Percentiles rank a stretch among this genome's conserved stretches.
Conservation (phyloP, 2,888 invertebrate genomes). For the Leptura quadrifasciata region DNA sequence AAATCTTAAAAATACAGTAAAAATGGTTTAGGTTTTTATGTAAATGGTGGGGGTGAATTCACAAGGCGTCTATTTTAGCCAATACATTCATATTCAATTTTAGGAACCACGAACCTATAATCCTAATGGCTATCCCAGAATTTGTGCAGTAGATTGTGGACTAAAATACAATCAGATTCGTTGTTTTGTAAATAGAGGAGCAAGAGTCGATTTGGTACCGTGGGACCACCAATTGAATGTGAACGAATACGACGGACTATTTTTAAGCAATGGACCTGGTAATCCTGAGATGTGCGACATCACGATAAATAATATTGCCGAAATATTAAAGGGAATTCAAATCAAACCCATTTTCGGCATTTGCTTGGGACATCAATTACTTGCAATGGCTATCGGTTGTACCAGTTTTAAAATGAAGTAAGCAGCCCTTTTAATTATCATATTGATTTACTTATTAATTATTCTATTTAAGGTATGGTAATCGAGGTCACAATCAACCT, state of each 20-base stretch:
- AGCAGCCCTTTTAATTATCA: slow-evolving; percentile 58
- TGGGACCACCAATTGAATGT: slow-evolving; percentile 86
- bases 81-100: slow-evolving; percentile 64
- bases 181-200: slow-evolving; percentile 90
- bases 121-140: slow-evolving; percentile 82
- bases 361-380: slow-evolving; percentile 97
- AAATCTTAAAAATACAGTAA: too few relatives aligned
- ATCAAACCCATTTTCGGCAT: slow-evolving; percentile 97
- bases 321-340: slow-evolving; percentile 74
- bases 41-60: too few relatives aligned
- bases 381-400: slow-evolving; percentile 94
- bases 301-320: slow-evolving; percentile 84
- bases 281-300: slow-evolving; percentile 89
- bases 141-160: slow-evolving; percentile 96
- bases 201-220: slow-evolving; percentile 92
- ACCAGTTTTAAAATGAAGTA: slow-evolving; percentile 96
- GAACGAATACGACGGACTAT: slow-evolving; percentile 91
- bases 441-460: background rate
- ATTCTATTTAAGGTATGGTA: slow-evolving; percentile 86
- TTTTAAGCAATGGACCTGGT: slow-evolving; percentile 98
- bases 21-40: too few relatives aligned
- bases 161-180: slow-evolving; percentile 97
- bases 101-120: slow-evolving; percentile 81
- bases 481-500: slow-evolving; percentile 99
- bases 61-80: too few relatives aligned